Conservation (phyloP, 92 coral and sea anemone species). For the Desmophyllum pertusum region DNA sequence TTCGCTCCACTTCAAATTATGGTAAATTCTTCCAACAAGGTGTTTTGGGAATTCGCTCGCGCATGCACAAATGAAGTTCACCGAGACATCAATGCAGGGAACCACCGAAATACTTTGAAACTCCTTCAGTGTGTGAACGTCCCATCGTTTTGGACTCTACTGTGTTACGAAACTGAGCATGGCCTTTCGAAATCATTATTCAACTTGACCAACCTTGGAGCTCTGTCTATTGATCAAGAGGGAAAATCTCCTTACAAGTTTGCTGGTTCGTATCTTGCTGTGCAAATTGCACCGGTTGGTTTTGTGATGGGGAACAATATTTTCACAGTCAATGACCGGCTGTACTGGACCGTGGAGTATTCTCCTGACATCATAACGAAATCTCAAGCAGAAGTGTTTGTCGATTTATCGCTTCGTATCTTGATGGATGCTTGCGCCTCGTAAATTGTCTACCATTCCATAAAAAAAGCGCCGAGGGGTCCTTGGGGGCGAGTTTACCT, state of each 20-base stretch:
- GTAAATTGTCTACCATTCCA: no score
- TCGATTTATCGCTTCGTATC: background rate
- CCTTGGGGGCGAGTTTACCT: no score
- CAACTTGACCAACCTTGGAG: background rate
- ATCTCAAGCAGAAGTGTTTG: conserved; percentile 1
- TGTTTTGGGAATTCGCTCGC: conserved; percentile 20
- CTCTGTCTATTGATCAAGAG: conserved; percentile 1
- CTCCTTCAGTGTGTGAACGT: background rate
- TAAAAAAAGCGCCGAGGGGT: no score
- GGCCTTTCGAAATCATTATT: background rate
- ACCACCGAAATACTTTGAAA: background rate
- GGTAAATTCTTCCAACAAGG: background rate
- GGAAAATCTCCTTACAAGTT: background rate
- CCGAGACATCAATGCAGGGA: background rate
- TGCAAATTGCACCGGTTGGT: background rate
- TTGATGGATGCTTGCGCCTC: conserved; percentile 2
- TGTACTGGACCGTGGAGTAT: conserved; percentile 17
- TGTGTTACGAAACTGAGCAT: background rate
- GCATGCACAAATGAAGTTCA: background rate
- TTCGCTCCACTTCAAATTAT: no score
- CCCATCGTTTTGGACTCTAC: background rate
- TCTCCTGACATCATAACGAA: background rate
- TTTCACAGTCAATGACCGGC: background rate
- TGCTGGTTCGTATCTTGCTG: background rate
- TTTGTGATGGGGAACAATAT: background rate